A percentile compares a stretch with the other conserved stretches of the same genome.
Conservation (phyloP, 1,140 invertebrate genomes). For the Drosophila lini region DNA sequence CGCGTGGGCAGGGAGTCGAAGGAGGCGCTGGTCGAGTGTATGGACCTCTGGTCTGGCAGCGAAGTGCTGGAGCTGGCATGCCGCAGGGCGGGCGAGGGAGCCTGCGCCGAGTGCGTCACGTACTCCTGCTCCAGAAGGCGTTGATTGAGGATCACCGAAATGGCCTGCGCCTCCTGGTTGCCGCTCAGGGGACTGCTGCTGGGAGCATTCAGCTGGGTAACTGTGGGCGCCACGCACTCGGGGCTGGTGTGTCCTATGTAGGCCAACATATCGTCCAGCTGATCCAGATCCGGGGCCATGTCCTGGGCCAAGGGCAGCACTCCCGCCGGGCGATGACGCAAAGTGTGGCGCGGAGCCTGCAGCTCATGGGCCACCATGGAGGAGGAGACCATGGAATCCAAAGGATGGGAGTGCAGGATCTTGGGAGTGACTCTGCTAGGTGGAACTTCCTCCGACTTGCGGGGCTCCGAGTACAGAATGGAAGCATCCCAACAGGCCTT, state of each 20-base stretch:
- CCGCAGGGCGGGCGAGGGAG: slow-evolving; percentile 39
- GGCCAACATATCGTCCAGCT: slow-evolving; percentile 95
- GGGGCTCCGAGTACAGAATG: slow-evolving; percentile 92
- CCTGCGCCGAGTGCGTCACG: slow-evolving; percentile 85
- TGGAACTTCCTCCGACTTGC: slow-evolving; percentile 50
- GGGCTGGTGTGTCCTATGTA: slow-evolving; percentile 97
- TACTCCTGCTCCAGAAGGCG: slow-evolving; percentile 91
- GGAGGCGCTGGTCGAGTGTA: slow-evolving; percentile 65
- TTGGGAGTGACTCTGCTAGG: slow-evolving; percentile 17
- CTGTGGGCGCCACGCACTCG: slow-evolving; percentile 92
- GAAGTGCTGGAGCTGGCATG: slow-evolving; percentile 50
- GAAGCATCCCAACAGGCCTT: slow-evolving; percentile 98
- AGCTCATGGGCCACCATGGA: slow-evolving; percentile 62
- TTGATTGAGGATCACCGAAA: slow-evolving; percentile 93
- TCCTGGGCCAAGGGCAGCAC: slow-evolving; percentile 92
- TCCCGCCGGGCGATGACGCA: slow-evolving; percentile 89
- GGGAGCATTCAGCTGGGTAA: slow-evolving; percentile 89
- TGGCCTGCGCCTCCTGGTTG: slow-evolving; percentile 92
- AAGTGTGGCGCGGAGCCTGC: slow-evolving; percentile 86
- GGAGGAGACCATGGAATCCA: slow-evolving; percentile 75
- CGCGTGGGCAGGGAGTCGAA: slow-evolving; percentile 75
- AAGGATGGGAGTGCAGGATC: slow-evolving; percentile 36
- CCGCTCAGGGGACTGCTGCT: slow-evolving; percentile 88
- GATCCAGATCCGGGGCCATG: slow-evolving; percentile 94
- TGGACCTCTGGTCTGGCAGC: slow-evolving; percentile 60